Evolutionary conservation across 2,113 vertebrate species (phyloP), one percentile per base, ranked within the genome.

Genomic region (Choloepus hoffmanni): DNA sequence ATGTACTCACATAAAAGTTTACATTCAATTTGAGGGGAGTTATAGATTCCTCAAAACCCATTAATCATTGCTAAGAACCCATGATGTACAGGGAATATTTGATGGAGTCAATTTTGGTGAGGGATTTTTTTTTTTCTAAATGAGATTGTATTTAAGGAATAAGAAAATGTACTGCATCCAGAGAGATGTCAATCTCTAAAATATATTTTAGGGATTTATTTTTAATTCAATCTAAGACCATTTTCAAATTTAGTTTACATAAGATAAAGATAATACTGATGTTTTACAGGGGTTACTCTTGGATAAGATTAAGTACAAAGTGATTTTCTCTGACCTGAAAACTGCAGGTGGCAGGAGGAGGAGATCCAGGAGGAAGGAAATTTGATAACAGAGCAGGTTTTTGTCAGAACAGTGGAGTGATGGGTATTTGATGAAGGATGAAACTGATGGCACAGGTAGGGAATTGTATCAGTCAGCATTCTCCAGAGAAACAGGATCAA

Each of bases 231-330:
- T 36, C 43, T 40, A 85, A 68, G 89, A 81, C 68, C 53, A 92
- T 79, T 95, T 95, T 67, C 28, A 70, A 94, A 70, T 89, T 81
- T 81, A 81, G 8, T 70, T 85, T 81, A 70, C 12, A 43, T 70
- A 58, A 58, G 55, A 58, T 58, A 58, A 70, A 85, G 43, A 28
- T 11, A 89, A 24, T 23, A 15, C 23, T 89, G 13, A 2, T 83
- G 2, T 67, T 77, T 95, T 72, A 43, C 14, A 60, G 77, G 26
- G 55, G 50, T 67, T 92, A 30, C 84, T 60, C n/a, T 62, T 55
- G 70, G 24, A 68, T 11, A 68, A 89, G 21, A 81, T 70, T 63
- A 85, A 81, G 68, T 33, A 55, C 50, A 76, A 43, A 28, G 73
- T 82, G 67, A 48, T 77, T 55, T 95, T 77, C 45, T 79, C 63